phyloP scores from a whole-genome alignment of 1,140 invertebrate genomes.

The Solen grandis region DNA sequence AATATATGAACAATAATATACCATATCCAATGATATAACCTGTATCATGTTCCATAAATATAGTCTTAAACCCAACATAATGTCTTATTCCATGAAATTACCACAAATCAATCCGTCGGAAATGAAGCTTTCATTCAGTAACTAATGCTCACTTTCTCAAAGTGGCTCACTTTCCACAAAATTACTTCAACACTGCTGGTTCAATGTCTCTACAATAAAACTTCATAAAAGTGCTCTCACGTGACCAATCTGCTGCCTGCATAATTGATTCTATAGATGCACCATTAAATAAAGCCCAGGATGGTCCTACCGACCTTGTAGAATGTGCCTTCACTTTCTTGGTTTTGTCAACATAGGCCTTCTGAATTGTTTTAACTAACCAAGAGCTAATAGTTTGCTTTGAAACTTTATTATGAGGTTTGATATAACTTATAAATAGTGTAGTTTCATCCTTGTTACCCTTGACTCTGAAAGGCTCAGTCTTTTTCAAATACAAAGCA shows the following conservation, averaged over 20 bases:
- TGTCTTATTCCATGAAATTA: no score
- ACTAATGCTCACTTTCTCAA: background rate
- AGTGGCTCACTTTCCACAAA: no score
- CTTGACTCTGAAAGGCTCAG: background rate
- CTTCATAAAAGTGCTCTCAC: background rate
- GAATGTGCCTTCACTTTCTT: conserved; percentile 12
- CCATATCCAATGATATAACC: background rate
- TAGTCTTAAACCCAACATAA: no score
- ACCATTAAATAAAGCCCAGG: conserved; percentile 27
- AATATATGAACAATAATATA: background rate
- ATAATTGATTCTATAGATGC: conserved; percentile 9
- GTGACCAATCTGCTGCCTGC: conserved; percentile 9
- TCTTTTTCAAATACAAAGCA: conserved; percentile 18
- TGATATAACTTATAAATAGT: background rate
- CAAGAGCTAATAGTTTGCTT: conserved; percentile 21
- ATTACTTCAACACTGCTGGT: background rate
- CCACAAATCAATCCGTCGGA: background rate
- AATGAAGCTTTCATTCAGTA: background rate
- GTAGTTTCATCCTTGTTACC: background rate
- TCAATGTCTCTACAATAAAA: background rate
- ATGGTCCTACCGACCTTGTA: conserved; percentile 24
- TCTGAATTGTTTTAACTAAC: conserved; percentile 17
- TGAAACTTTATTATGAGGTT: conserved; percentile 37
- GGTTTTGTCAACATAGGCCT: no score
- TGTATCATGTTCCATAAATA: background rate